Evolutionary conservation across 2,113 vertebrate genomes (phyloP), one percentile per base, ranked within the genome.

Genomic region (Synchiropus splendidus): DNA sequence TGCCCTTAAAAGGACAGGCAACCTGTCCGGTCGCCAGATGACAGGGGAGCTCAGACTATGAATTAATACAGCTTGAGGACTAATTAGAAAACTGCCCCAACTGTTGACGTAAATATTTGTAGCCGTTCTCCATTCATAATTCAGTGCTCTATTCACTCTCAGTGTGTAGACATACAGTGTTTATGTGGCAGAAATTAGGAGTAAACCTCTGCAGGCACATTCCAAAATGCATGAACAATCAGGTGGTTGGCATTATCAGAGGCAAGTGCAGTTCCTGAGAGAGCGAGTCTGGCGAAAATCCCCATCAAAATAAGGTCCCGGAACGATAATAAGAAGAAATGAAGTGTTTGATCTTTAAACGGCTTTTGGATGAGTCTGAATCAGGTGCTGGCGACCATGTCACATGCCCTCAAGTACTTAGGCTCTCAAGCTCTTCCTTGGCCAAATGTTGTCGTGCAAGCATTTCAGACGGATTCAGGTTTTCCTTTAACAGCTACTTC

Each of bases 181-280:
- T 8, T 5, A 27, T 27, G 21, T 4, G 8, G 21, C 36, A 62
- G 50, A 77, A 79, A 72, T 76, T 61, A 74, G 40, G 41, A 58
- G 36, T 60, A 59, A 71, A 51, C 60, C 64, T 56, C 71, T 48
- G 43, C 31, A 18, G 67, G 70, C 48, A 54, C 51, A 74, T 60
- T 51, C 54, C 63, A 70, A 70, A 44, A 53, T 61, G 68, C 79
- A 74, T 72, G 65, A 63, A 34, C 50, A 75, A 78, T 85, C 84
- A 86, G 79, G 83, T 82, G 81, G 71, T 84, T 83, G 79, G 80
- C 66, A 85, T 86, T 83, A 86, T 60, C 74, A 43, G 52, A 74
- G 65, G 80, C 76, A 65, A 74, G 64, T 54, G 48, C 59, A 72
- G 70, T 73, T 75, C 70, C 60, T 51, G 71, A 69, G 66, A 75